phyloP scores from a whole-genome alignment of 2,888 invertebrate species.

The Geophilus truncorum region DNA sequence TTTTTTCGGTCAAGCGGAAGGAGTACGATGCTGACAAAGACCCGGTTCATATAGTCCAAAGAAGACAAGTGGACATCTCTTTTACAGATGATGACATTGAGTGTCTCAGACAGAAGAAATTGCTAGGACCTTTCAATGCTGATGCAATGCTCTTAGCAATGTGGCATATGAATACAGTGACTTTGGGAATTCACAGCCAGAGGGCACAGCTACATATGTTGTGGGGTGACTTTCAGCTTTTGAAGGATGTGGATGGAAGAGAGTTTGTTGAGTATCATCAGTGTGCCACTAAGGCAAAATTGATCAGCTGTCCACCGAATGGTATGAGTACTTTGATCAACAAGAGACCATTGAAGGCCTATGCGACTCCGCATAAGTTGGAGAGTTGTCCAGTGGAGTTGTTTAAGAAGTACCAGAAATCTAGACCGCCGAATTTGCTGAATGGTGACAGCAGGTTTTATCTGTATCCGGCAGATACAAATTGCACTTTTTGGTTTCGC shows the following conservation, averaged over 20 bases:
- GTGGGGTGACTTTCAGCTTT: constrained; percentile 28
- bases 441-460: constrained; percentile 20
- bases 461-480: not conserved
- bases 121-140: constrained; percentile 21
- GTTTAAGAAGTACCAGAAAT: not conserved
- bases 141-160: constrained; percentile 22
- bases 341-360: not conserved
- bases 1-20: not conserved
- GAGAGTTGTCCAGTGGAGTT: constrained; percentile 16
- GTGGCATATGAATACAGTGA: constrained; percentile 15
- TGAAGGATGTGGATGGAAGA: not conserved
- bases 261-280: constrained; percentile 15
- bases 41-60: not conserved
- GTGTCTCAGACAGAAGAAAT: not conserved
- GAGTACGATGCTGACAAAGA: constrained; percentile 22
- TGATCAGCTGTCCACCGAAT: not conserved
- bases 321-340: not conserved
- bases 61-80: constrained; percentile 22
- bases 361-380: not conserved
- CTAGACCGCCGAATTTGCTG: not conserved
- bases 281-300: constrained; percentile 8
- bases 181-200: constrained; percentile 26
- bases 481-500: constrained; percentile 2
- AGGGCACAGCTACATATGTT: constrained; percentile 20
- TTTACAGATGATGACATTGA: constrained; percentile 9